Evolutionary conservation across 2,888 invertebrate species (phyloP), one percentile per base, ranked within the genome.

Genomic region (Drosophila fungiperda): DNA sequence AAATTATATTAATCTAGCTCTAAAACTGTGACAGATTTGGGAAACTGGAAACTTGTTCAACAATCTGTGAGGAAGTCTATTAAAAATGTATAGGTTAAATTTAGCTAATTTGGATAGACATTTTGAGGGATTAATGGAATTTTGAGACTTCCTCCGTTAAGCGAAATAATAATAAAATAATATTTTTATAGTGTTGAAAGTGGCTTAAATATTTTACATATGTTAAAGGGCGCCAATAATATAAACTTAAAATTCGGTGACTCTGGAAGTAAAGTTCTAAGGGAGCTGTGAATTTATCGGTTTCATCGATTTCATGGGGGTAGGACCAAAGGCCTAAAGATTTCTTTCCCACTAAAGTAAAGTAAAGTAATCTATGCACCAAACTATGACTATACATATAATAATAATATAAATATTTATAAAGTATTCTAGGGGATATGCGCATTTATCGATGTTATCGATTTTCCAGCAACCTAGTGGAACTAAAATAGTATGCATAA

Each of bases 151-250:
- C 3, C 1, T 12, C 12, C 1, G 3, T 0, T 6, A 29, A 29
- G 29, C 6, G 5, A 29, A 42, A 20, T 12, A 42, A 20, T 29
- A 12, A 42, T 0, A 42, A 0, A 12, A 20, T 6, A 1, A 12
- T 0, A 1, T 0, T 3, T 20, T n/a, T 5, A n/a, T 9, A n/a
- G 0, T 0, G n/a, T 1, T 9, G 2, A 2, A n/a, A 5, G 2
- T 40, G 40, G 2, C n/a, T 5, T 5, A 40, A 40, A 6, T 0
- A 5, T 11, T 11, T 11, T 11, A 2, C 11, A 42, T 6, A 11
- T 2, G 2, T 20, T 42, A 20, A 20, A 42, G 11, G 1, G 2
- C 6, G 0, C 17, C 17, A 15, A 7, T 36, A 15, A 36, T 36
- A 2, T 2, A 36, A 15, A 7, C 2, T 15, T 0, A 6, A 38